Percentiles rank a stretch among this genome's conserved stretches.
phyloP scores from a whole-genome alignment of 2,888 invertebrate species.

The Isoperla grammatica region DNA sequence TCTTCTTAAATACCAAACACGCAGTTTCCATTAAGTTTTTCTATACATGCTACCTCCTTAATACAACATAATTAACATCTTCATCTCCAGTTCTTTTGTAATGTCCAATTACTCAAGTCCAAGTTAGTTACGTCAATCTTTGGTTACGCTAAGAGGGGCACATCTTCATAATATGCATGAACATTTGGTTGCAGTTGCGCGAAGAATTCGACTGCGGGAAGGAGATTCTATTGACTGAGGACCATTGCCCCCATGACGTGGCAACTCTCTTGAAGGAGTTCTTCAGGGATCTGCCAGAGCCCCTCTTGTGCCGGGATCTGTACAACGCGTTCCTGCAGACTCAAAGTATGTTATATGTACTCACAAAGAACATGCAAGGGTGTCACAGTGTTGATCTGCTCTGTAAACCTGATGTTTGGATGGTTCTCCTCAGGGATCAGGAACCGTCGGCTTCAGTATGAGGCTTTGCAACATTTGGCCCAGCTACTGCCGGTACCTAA shows the following conservation, averaged over 20 bases:
- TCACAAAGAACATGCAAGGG: too few relatives aligned
- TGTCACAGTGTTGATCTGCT: too few relatives aligned
- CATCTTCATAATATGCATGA: too few relatives aligned
- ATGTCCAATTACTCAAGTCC: too few relatives aligned
- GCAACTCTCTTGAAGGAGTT: constrained; percentile 91
- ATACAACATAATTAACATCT: too few relatives aligned
- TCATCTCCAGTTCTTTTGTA: too few relatives aligned
- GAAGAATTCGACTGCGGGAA: constrained; percentile 86
- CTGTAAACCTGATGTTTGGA: too few relatives aligned
- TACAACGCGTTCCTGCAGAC: constrained; percentile 87
- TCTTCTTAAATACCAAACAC: too few relatives aligned
- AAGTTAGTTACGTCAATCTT: too few relatives aligned
- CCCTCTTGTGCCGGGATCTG: constrained; percentile 80
- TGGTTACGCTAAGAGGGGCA: too few relatives aligned
- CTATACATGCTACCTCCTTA: too few relatives aligned
- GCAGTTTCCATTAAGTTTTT: too few relatives aligned
- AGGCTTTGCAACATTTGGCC: constrained; percentile 76
- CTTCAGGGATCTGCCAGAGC: constrained; percentile 87
- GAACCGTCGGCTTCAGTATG: constrained; percentile 74
- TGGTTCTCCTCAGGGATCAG: constrained; percentile 83
- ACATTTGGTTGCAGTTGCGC: constrained; percentile 68
- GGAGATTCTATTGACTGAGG: constrained; percentile 64
- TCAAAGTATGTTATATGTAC: constrained; percentile 78
- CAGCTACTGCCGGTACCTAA: constrained; percentile 81
- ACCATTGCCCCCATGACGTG: constrained; percentile 88